Conservation (phyloP, 2,113 vertebrate genomes). For the Lathamus discolor region DNA sequence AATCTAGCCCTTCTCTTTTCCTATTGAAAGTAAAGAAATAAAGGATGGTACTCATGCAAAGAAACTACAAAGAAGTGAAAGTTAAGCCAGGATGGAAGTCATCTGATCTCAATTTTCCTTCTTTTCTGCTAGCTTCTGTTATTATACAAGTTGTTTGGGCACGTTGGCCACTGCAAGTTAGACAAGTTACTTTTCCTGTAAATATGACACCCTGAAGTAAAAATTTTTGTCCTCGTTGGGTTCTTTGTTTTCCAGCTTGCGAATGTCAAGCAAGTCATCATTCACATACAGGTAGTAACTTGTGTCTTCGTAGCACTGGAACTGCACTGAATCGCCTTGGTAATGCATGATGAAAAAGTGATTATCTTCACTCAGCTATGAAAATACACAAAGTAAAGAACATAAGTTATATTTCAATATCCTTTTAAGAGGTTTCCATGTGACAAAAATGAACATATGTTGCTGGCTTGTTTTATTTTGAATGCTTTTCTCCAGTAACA, state of each 20-base stretch:
- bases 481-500: not conserved
- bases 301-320: slow-evolving; percentile 36
- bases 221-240: slow-evolving; percentile 12
- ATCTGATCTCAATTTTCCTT: not conserved
- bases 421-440: not conserved
- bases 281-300: slow-evolving; percentile 55
- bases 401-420: not conserved
- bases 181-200: not conserved
- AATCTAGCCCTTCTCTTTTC: not conserved
- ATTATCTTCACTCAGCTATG: slow-evolving; percentile 44
- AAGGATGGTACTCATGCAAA: not conserved
- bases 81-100: not conserved
- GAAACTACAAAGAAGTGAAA: not conserved
- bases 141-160: not conserved
- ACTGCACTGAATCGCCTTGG: slow-evolving; percentile 58
- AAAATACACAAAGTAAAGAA: slow-evolving; percentile 2
- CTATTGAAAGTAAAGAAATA: not conserved
- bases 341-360: slow-evolving; percentile 66
- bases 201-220: slow-evolving; percentile 50
- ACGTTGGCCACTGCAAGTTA: not conserved
- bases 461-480: not conserved
- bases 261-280: slow-evolving; percentile 32
- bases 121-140: not conserved
- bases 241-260: slow-evolving; percentile 8
- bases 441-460: not conserved